Percentiles rank a stretch among this genome's conserved stretches.
Conservation (phyloP, 1,140 invertebrate genomes). For the Zaprionus inermis region DNA sequence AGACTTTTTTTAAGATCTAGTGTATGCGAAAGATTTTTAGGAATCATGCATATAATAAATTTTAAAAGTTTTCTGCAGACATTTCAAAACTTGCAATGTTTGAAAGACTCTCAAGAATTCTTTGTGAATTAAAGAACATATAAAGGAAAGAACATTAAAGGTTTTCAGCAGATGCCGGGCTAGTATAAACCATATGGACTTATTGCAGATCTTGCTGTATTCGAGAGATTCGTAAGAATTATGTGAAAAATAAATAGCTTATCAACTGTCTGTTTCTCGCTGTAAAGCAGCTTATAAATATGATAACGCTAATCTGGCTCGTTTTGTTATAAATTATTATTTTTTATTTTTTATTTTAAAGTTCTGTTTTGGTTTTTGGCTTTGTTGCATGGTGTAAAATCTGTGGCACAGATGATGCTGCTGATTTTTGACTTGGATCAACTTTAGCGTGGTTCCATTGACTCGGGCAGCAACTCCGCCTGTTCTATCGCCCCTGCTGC, state of each 20-base stretch:
- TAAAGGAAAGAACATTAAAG: too few species aligned
- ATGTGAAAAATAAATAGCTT: background rate
- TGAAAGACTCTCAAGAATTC: too few species aligned
- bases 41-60: too few species aligned
- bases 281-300: background rate
- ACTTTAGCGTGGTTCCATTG: conserved; percentile 23
- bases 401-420: conserved; percentile 21
- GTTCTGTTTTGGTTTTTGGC: background rate
- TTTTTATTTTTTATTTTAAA: background rate
- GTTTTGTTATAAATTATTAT: background rate
- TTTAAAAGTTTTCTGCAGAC: too few species aligned
- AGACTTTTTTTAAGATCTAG: too few species aligned
- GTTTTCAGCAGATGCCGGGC: too few species aligned
- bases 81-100: too few species aligned
- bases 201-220: background rate
- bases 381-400: conserved; percentile 31
- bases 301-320: background rate
- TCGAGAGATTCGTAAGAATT: background rate
- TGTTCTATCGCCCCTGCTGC: background rate
- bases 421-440: conserved; percentile 18
- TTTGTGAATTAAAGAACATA: too few species aligned
- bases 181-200: background rate
- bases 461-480: background rate
- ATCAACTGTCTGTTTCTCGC: background rate
- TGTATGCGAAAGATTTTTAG: too few species aligned